A percentile compares a stretch with the other conserved stretches of the same genome.
phyloP scores from a whole-genome alignment of 2,888 invertebrate genomes.

The Gastracanthus pulcherrimus region DNA sequence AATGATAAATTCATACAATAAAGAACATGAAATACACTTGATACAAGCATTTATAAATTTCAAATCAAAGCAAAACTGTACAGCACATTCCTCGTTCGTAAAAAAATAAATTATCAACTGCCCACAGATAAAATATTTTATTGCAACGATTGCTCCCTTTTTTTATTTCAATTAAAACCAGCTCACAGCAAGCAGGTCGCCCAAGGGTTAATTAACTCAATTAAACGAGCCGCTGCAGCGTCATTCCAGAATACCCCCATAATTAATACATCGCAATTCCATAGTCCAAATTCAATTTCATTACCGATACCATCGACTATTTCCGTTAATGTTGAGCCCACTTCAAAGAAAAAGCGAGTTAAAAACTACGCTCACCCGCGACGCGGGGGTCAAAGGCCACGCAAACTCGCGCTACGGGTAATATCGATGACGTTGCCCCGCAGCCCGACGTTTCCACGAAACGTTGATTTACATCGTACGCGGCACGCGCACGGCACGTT shows the following conservation, averaged over 20 bases:
- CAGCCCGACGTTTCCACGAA: too few relatives aligned
- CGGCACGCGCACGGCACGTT: background rate
- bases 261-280: background rate
- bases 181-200: background rate
- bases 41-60: too few relatives aligned
- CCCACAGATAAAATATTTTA: background rate
- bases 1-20: too few relatives aligned
- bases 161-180: background rate
- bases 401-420: background rate
- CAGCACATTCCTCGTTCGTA: background rate
- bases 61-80: background rate
- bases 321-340: background rate
- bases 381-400: background rate
- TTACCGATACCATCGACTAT: background rate
- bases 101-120: background rate
- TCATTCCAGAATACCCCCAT: background rate
- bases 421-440: background rate
- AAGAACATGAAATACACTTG: too few relatives aligned
- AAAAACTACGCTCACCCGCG: background rate
- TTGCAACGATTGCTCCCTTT: background rate
- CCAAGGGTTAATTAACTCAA: slow-evolving; percentile 3
- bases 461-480: background rate
- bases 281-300: background rate
- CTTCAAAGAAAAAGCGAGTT: background rate
- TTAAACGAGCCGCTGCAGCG: background rate